Evolutionary conservation across 2,888 invertebrate genomes (phyloP).

Genomic region (Timema cristinae): DNA sequence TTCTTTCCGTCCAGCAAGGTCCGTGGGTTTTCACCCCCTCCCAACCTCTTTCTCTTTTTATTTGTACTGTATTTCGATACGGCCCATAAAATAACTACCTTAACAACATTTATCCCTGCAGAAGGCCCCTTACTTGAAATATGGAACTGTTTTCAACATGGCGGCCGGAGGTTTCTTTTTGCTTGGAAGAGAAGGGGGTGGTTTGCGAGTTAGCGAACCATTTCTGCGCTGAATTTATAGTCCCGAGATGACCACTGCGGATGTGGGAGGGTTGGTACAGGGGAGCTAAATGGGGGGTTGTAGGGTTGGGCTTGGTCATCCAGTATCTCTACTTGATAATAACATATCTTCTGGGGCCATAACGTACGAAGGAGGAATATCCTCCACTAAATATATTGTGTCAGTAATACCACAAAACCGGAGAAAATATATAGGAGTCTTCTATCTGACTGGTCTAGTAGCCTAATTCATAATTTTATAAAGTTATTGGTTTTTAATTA

Average conservation of each 20-base stretch:
- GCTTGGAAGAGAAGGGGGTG: slow-evolving; percentile 3
- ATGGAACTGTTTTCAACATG: slow-evolving; percentile 29
- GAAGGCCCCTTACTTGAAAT: slow-evolving; percentile 26
- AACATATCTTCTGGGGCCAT: background rate
- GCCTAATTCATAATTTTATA: too few species aligned
- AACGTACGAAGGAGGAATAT: background rate
- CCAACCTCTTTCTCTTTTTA: slow-evolving; percentile 12
- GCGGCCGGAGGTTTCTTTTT: slow-evolving; percentile 11
- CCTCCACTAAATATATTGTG: slow-evolving; percentile 7
- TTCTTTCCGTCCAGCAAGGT: background rate
- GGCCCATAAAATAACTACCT: slow-evolving; percentile 29
- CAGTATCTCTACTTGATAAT: slow-evolving; percentile 23
- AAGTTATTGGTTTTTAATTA: too few species aligned
- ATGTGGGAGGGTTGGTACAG: background rate
- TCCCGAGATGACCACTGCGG: slow-evolving; percentile 29
- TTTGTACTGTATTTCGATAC: slow-evolving; percentile 22
- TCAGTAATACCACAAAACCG: background rate
- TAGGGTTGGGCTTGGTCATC: slow-evolving; percentile 17
- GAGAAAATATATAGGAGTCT: too few species aligned
- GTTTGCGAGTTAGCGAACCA: slow-evolving; percentile 29
- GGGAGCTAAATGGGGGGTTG: background rate
- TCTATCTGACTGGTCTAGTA: too few species aligned
- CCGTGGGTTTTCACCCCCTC: background rate
- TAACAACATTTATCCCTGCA: slow-evolving; percentile 22
- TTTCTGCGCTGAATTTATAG: slow-evolving; percentile 29